These are phyloP conservation scores for Hydrochoerus hydrochaeris DNA, from an alignment of 2,113 vertebrate species.

Conservation along the genomic window DNA sequence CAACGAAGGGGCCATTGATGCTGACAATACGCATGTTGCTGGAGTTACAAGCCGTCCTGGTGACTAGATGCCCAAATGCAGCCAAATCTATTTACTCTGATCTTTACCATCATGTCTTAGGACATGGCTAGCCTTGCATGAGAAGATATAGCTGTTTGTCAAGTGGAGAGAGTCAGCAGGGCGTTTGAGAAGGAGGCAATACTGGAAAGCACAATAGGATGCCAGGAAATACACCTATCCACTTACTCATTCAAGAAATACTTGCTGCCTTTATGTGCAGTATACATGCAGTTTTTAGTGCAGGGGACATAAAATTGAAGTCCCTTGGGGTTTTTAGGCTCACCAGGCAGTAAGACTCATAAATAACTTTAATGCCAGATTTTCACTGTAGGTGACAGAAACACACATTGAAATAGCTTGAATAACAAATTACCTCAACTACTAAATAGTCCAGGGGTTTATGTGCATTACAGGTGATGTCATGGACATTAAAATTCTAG, in stretches of 20 bases:
- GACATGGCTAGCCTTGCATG: too few species aligned
- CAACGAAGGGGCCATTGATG: background rate
- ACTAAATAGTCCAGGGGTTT: background rate
- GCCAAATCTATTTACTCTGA: background rate
- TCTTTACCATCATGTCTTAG: background rate
- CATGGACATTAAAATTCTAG: background rate
- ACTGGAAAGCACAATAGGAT: background rate
- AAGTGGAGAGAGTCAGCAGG: background rate
- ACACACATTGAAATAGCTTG: background rate
- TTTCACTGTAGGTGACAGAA: background rate
- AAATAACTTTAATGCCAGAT: constrained; percentile 11
- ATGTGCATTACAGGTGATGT: background rate
- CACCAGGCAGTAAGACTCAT: background rate
- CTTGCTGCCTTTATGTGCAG: background rate
- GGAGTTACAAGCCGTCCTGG: background rate
- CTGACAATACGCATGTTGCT: background rate
- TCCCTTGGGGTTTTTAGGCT: background rate
- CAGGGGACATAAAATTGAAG: background rate
- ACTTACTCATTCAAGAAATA: background rate
- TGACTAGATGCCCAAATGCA: background rate
- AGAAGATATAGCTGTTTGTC: background rate
- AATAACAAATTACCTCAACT: constrained; percentile 2
- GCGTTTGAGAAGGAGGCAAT: constrained; percentile 21
- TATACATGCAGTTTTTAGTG: background rate
- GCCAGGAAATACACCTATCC: background rate